Conservation (phyloP, 1,140 invertebrate species). For the Anastrepha ludens region DNA sequence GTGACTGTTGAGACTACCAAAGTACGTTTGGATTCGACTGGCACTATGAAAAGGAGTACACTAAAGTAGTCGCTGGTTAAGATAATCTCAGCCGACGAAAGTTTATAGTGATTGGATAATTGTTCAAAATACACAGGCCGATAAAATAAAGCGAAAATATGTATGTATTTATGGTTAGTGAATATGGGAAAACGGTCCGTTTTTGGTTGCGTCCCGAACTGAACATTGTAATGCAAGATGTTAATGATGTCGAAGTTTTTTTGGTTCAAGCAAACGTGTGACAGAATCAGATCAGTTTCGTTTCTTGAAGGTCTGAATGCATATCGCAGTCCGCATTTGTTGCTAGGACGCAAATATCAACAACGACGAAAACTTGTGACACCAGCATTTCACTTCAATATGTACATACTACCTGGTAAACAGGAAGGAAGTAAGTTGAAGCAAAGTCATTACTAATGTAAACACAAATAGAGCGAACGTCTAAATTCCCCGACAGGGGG, state of each 20-base stretch:
- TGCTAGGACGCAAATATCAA: slow-evolving; percentile 83
- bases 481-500: too few relatives aligned
- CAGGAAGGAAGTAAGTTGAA: not conserved
- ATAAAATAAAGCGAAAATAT: too few relatives aligned
- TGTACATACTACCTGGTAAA: slow-evolving; percentile 66
- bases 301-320: slow-evolving; percentile 81
- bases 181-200: slow-evolving; percentile 52
- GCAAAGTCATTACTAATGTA: not conserved
- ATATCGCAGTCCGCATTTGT: slow-evolving; percentile 81
- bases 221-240: slow-evolving; percentile 28
- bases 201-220: slow-evolving; percentile 63
- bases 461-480: too few relatives aligned
- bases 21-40: too few relatives aligned
- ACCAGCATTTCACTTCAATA: slow-evolving; percentile 90
- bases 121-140: too few relatives aligned
- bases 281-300: slow-evolving; percentile 39
- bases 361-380: slow-evolving; percentile 85
- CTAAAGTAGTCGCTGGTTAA: too few relatives aligned
- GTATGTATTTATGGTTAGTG: slow-evolving; percentile 53
- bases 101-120: too few relatives aligned
- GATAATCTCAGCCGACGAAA: too few relatives aligned
- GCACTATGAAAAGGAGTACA: too few relatives aligned
- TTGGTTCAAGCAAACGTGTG: not conserved
- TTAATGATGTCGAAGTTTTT: slow-evolving; percentile 8
- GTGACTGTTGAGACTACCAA: too few relatives aligned